Conservation (phyloP, 2,888 invertebrate genomes). For the Anagyrus pseudococci region DNA sequence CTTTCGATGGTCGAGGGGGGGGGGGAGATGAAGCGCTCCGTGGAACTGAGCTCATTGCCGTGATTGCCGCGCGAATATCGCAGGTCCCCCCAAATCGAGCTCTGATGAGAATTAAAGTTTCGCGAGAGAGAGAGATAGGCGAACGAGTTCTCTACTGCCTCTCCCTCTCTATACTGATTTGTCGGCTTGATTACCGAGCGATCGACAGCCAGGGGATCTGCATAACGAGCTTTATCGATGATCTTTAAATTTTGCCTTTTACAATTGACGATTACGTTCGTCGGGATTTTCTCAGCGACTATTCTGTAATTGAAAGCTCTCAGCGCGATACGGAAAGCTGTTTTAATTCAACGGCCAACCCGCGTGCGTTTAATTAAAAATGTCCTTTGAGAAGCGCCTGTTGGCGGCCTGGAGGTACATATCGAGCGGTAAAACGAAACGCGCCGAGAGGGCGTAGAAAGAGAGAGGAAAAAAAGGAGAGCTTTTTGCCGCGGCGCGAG, state of each 20-base stretch:
- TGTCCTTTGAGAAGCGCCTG: neutral
- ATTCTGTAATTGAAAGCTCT: neutral
- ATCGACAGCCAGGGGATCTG: too few species aligned
- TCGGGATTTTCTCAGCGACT: neutral
- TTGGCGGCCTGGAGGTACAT: neutral
- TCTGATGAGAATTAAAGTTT: neutral
- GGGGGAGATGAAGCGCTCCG: neutral
- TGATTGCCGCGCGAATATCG: neutral
- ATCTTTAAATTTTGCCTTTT: too few species aligned
- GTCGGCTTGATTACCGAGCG: too few species aligned
- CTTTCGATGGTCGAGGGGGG: neutral
- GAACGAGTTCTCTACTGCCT: too few species aligned
- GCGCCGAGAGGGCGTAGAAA: neutral
- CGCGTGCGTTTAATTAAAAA: slow-evolving; percentile 33
- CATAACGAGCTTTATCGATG: too few species aligned
- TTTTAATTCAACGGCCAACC: slow-evolving; percentile 33
- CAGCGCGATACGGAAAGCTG: slow-evolving; percentile 11
- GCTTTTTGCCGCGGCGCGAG: neutral
- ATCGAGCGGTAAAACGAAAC: neutral
- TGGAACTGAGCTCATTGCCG: neutral
- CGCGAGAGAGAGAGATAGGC: neutral
- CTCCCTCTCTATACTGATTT: too few species aligned
- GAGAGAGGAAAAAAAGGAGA: neutral
- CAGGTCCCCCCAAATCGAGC: neutral
- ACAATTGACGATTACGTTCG: too few species aligned